Percentiles rank a stretch among this genome's conserved stretches.
phyloP scores from a whole-genome alignment of 1,140 invertebrate genomes.

The Holcopasites calliopsidis region DNA sequence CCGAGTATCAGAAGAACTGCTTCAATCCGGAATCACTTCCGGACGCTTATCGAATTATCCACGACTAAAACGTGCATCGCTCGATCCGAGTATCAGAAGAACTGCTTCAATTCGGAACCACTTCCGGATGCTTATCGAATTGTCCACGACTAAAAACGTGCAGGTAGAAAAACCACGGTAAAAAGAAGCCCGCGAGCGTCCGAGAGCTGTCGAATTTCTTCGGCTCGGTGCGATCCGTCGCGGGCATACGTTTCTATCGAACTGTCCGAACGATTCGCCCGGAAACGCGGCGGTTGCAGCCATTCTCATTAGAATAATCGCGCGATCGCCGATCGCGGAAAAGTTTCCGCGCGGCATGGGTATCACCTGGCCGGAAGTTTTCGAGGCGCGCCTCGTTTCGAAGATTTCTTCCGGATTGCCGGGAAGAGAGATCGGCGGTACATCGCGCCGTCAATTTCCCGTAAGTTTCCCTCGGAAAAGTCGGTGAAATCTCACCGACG shows the following conservation, averaged over 20 bases:
- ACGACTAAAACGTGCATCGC: not conserved
- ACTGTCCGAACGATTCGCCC: not conserved
- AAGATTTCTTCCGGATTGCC: conserved; percentile 36
- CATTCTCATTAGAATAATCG: conserved; percentile 34
- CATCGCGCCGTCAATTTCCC: conserved; percentile 34
- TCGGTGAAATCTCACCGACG: conserved; percentile 8
- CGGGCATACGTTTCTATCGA: not conserved
- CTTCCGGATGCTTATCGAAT: not conserved
- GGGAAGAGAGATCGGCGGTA: conserved; percentile 20
- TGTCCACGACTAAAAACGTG: not conserved
- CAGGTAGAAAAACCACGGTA: not conserved
- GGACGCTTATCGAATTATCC: not conserved
- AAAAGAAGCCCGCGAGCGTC: not conserved
- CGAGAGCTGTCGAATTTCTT: not conserved
- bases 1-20: not conserved
- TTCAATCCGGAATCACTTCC: not conserved
- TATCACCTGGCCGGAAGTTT: conserved; percentile 1
- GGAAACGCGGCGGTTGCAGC: not conserved
- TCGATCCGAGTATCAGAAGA: not conserved
- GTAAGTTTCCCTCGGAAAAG: conserved; percentile 30
- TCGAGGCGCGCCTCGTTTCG: not conserved
- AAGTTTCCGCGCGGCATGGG: conserved; percentile 16
- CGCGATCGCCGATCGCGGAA: not conserved
- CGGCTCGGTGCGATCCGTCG: not conserved
- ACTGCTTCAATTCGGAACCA: not conserved